A percentile compares a stretch with the other conserved stretches of the same genome.
phyloP scores from a whole-genome alignment of 2,113 vertebrate genomes.

The Lutjanus erythropterus region DNA sequence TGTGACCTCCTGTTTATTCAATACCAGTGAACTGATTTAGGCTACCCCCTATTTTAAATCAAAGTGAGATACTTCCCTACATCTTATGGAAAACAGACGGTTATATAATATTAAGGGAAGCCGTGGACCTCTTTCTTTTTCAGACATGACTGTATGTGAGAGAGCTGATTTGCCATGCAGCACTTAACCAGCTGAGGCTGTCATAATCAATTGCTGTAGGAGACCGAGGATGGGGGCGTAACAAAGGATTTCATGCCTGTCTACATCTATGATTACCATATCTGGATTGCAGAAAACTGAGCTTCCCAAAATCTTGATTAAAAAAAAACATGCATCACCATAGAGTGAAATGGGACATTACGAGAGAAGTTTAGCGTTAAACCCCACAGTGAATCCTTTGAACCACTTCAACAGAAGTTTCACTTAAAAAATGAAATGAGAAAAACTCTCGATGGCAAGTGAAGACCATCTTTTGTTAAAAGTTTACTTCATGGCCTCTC shows the following conservation, averaged over 20 bases:
- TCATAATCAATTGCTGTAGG: constrained; percentile 43
- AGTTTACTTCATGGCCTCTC: neutral
- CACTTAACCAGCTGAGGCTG: constrained; percentile 38
- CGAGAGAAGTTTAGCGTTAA: constrained; percentile 26
- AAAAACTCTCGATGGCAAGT: neutral
- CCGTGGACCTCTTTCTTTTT: constrained; percentile 22
- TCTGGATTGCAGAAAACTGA: constrained; percentile 36
- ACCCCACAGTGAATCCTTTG: constrained; percentile 24
- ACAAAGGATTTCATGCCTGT: constrained; percentile 67
- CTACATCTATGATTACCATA: constrained; percentile 41
- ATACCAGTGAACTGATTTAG: neutral
- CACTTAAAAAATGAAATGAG: constrained; percentile 2
- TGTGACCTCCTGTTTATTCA: neutral
- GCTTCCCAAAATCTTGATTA: constrained; percentile 43
- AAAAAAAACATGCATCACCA: constrained; percentile 35
- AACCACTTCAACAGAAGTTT: constrained; percentile 46
- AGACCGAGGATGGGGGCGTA: constrained; percentile 33
- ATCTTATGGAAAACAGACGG: neutral
- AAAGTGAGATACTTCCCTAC: neutral
- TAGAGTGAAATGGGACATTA: constrained; percentile 32
- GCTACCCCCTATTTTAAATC: neutral
- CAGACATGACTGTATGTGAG: constrained; percentile 10
- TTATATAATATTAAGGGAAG: neutral
- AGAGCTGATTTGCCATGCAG: constrained; percentile 47
- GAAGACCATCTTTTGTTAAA: neutral